phyloP scores from a whole-genome alignment of 2,797 vertebrate genomes.

The Eurystomus glaucurus region DNA sequence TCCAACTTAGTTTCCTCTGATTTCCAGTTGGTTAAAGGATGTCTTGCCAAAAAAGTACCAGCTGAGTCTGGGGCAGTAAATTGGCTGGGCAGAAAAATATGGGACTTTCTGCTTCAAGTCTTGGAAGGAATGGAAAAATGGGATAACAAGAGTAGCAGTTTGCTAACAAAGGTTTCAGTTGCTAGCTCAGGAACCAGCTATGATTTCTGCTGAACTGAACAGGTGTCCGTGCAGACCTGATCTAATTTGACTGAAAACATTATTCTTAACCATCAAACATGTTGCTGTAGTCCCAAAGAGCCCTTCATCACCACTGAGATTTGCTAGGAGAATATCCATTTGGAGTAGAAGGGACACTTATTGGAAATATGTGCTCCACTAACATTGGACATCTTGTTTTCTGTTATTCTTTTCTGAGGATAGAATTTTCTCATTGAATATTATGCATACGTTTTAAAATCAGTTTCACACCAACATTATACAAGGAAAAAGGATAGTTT shows the following conservation, averaged over 20 bases:
- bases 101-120: neutral
- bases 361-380: neutral
- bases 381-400: accelerated
- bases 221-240: neutral
- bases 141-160: neutral
- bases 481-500: neutral
- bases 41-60: neutral
- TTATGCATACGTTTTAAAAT: neutral
- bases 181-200: neutral
- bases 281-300: neutral
- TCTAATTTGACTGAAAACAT: neutral
- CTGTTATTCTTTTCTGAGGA: neutral
- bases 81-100: neutral
- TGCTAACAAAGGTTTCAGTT: neutral
- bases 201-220: neutral
- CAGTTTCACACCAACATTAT: neutral
- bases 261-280: neutral
- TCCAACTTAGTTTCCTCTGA: neutral
- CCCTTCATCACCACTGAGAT: accelerated
- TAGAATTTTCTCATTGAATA: neutral
- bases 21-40: neutral
- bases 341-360: neutral
- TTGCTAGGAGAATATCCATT: neutral
- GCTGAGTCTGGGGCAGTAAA: neutral
- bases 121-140: neutral